These are phyloP conservation scores for Peromyscus aztecus DNA, from an alignment of 2,797 vertebrate genomes.

Conservation along the genomic window DNA sequence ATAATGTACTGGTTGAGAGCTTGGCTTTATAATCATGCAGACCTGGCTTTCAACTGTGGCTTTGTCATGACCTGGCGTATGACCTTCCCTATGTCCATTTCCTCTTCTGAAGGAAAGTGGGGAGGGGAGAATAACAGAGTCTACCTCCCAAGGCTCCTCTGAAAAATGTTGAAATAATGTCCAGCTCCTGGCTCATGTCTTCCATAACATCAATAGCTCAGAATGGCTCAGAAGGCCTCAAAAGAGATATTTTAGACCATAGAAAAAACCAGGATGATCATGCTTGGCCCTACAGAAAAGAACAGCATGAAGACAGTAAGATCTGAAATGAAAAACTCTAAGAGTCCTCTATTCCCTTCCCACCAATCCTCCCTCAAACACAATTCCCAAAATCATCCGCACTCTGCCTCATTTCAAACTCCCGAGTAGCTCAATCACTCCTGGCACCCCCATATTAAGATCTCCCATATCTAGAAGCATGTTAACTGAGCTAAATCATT, in stretches of 20 bases:
- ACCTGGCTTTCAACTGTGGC: conserved; percentile 10
- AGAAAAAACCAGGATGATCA: neutral
- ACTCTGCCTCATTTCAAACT: neutral
- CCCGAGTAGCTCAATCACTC: neutral
- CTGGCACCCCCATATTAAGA: neutral
- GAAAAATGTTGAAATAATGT: conserved; percentile 1
- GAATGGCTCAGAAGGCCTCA: conserved; percentile 3
- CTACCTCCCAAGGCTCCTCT: neutral
- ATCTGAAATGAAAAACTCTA: neutral
- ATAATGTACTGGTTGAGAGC: neutral
- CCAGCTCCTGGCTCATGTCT: neutral
- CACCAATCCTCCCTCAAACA: no score
- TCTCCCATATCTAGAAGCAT: neutral
- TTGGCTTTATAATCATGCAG: neutral
- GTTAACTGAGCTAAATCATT: neutral
- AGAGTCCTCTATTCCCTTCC: neutral
- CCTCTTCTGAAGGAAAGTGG: neutral
- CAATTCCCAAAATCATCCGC: fast-evolving
- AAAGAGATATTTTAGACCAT: conserved; percentile 42
- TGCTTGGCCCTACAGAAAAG: neutral
- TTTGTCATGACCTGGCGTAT: neutral
- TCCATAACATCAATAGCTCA: neutral
- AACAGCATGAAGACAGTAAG: neutral
- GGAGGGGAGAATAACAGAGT: neutral
- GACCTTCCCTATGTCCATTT: conserved; percentile 20